phyloP scores from a whole-genome alignment of 2,888 invertebrate genomes.

The Luperina nickerlii region DNA sequence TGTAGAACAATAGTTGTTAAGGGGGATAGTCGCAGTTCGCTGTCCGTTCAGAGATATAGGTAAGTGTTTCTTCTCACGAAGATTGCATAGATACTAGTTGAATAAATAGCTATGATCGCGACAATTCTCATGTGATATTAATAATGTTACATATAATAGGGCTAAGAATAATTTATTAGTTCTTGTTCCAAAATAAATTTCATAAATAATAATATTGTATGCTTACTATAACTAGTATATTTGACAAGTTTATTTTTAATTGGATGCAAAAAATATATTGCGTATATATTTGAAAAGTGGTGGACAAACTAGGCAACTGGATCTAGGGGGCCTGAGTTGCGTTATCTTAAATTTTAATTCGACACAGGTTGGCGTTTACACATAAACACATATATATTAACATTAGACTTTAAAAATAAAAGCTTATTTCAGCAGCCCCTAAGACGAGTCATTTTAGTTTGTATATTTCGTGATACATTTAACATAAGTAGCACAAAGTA shows the following conservation, averaged over 20 bases:
- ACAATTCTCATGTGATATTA: not conserved
- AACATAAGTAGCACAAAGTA: not conserved
- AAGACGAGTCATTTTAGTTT: not conserved
- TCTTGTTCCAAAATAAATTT: not conserved
- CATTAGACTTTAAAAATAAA: not conserved
- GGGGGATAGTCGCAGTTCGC: too few relatives aligned
- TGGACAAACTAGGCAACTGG: not conserved
- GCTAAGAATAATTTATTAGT: not conserved
- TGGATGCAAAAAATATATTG: not conserved
- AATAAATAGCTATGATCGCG: not conserved
- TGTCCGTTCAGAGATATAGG: too few relatives aligned
- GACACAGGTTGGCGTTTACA: not conserved
- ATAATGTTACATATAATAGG: not conserved
- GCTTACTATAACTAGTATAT: not conserved
- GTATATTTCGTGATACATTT: not conserved
- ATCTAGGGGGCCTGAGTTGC: not conserved
- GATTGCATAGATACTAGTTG: not conserved
- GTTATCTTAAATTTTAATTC: not conserved
- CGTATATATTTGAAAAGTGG: not conserved
- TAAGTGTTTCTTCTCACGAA: not conserved
- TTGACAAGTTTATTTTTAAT: not conserved
- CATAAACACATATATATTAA: not conserved
- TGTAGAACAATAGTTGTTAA: too few relatives aligned
- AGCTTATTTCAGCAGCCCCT: not conserved
- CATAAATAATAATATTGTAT: not conserved